These are phyloP conservation scores for Siderastrea radians DNA, from an alignment of 92 coral and sea anemone genomes.

Conservation along the genomic window DNA sequence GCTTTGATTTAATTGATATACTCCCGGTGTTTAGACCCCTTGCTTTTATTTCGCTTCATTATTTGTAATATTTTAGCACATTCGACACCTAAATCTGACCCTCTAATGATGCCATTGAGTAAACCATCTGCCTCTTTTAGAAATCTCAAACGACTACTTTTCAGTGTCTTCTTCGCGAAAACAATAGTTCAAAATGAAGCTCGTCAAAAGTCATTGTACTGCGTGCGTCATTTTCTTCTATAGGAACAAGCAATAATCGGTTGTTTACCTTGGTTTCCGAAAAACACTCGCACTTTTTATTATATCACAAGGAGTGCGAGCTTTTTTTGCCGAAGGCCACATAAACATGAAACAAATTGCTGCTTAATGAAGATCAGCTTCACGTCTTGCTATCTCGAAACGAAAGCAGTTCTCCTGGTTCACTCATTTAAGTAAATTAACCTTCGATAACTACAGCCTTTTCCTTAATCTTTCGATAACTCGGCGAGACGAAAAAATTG, in stretches of 20 bases:
- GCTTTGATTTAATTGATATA: slow-evolving; percentile 25
- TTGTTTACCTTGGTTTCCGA: neutral
- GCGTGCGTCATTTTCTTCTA: neutral
- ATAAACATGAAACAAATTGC: neutral
- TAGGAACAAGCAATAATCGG: no score
- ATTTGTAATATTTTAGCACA: slow-evolving; percentile 16
- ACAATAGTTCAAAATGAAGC: slow-evolving; percentile 7
- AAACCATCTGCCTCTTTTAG: neutral
- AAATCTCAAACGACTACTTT: neutral
- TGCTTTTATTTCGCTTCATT: slow-evolving; percentile 13
- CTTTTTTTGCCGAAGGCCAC: neutral
- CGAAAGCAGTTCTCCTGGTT: no score
- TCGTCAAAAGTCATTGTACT: slow-evolving; percentile 1
- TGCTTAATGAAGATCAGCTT: neutral
- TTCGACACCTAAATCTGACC: slow-evolving; percentile 9
- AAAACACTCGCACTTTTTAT: neutral
- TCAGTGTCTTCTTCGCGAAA: neutral
- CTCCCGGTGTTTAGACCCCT: neutral
- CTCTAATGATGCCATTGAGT: slow-evolving; percentile 26
- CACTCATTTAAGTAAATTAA: no score
- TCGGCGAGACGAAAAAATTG: no score
- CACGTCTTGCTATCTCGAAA: neutral
- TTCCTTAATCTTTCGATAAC: no score
- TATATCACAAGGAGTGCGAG: neutral
- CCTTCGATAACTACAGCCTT: no score